Percentiles rank a stretch among this genome's conserved stretches.
Evolutionary conservation across 2,888 invertebrate genomes (phyloP).

Genomic region (Resseliella maxima): DNA sequence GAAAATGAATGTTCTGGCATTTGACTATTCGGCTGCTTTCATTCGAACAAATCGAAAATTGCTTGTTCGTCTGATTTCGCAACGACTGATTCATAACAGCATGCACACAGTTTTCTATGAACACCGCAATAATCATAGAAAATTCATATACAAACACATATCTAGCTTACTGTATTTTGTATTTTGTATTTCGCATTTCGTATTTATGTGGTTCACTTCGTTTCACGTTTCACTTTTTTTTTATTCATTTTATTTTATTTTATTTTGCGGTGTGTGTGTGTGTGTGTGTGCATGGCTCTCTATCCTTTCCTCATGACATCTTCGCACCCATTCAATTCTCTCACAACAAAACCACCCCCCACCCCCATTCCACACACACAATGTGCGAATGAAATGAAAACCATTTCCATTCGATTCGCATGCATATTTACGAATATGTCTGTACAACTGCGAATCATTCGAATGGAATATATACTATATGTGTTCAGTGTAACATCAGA

Average conservation of each 20-base stretch:
- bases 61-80: constrained; percentile 18
- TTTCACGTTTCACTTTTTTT: no score
- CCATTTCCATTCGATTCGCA: constrained; percentile 48
- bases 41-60: constrained; percentile 6
- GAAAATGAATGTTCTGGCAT: constrained; percentile 19
- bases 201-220: not conserved
- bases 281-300: not conserved
- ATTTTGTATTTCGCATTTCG: no score
- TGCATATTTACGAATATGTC: constrained; percentile 34
- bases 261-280: no score
- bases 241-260: not conserved
- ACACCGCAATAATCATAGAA: constrained; percentile 41
- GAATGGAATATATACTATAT: not conserved
- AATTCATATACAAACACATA: constrained; percentile 32
- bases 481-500: not conserved
- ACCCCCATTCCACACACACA: no score
- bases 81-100: no score
- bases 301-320: constrained; percentile 7
- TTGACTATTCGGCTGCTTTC: not conserved
- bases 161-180: not conserved
- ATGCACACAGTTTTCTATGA: not conserved
- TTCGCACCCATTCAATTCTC: constrained; percentile 1
- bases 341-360: constrained; percentile 13
- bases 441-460: not conserved
- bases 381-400: not conserved